Evolutionary conservation across 2,888 invertebrate genomes (phyloP), one percentile per base, ranked within the genome.

Genomic region (Tubiluchus corallicola): DNA sequence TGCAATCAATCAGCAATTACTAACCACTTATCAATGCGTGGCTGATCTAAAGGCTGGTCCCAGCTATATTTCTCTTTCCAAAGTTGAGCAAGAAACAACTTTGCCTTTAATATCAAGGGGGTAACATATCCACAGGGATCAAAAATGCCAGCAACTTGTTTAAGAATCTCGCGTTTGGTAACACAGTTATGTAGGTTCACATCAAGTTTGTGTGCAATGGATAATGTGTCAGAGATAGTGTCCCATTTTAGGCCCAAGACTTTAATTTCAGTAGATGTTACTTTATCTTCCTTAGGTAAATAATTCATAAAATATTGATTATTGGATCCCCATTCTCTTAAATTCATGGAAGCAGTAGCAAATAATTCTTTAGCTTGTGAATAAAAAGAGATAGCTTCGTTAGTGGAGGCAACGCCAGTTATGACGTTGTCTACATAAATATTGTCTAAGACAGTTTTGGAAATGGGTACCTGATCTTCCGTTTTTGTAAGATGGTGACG

Each of bases 401-500:
- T 15, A 4, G 18, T 17, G 1, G 18, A 41, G 3, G 44, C 19
- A 1, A 45, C 20, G 2, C 51, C 45, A n/a, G 43, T 9, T 2
- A 52, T 21, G 2, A 52, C n/a, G 20, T 52, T 52, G 43, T 52
- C 52, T 1, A 53, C 52, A 39, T 53, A 52, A 3, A 50, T 21
- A 18, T 51, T 45, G 4, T n/a, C 20, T n/a, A 1, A n/a, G n/a
- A n/a, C n/a, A n/a, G n/a, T n/a, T n/a, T n/a, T n/a, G n/a, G n/a
- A n/a, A n/a, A n/a, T n/a, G n/a, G n/a, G n/a, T n/a, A n/a, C n/a
- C n/a, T n/a, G n/a, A n/a, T n/a, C n/a, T n/a, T n/a, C n/a, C n/a
- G n/a, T n/a, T n/a, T n/a, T 3, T 16, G 42, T 20, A 18, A 53
- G 29, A 19, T 52, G 51, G 15, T 37, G 17, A 2, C 29, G 4